A percentile compares a stretch with the other conserved stretches of the same genome.
These are phyloP conservation scores for Alauda arvensis DNA, from an alignment of 2,797 vertebrate species.

Conservation along the genomic window DNA sequence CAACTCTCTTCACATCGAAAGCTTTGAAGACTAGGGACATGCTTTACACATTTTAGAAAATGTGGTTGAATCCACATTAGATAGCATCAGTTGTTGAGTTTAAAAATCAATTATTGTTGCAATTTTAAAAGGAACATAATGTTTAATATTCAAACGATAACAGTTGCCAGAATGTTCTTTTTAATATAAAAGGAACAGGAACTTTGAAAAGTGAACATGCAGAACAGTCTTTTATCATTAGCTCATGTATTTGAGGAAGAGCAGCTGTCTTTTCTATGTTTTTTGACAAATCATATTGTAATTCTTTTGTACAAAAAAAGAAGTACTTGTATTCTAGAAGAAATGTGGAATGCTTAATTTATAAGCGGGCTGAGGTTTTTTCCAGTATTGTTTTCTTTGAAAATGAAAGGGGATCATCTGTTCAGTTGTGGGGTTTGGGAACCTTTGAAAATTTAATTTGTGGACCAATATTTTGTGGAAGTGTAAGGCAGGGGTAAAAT, in stretches of 20 bases:
- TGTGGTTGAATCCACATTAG: slow-evolving; percentile 60
- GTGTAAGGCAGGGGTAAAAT: slow-evolving; percentile 71
- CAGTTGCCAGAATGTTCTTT: slow-evolving; percentile 77
- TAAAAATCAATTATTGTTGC: slow-evolving; percentile 62
- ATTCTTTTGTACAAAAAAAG: slow-evolving; percentile 87
- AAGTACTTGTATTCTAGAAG: slow-evolving; percentile 86
- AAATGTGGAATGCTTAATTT: slow-evolving; percentile 88
- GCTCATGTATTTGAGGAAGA: slow-evolving; percentile 82
- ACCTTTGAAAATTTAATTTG: slow-evolving; percentile 76
- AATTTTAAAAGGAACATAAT: slow-evolving; percentile 73
- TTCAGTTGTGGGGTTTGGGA: slow-evolving; percentile 73
- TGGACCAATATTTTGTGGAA: slow-evolving; percentile 81
- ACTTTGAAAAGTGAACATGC: slow-evolving; percentile 72
- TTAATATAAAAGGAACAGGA: slow-evolving; percentile 74
- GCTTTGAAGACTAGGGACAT: slow-evolving; percentile 70
- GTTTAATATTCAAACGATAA: slow-evolving; percentile 72
- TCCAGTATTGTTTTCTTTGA: slow-evolving; percentile 78
- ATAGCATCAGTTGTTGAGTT: slow-evolving; percentile 74
- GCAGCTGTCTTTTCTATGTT: slow-evolving; percentile 87
- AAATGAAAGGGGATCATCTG: slow-evolving; percentile 81
- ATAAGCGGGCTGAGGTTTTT: slow-evolving; percentile 82
- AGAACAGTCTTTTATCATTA: slow-evolving; percentile 80
- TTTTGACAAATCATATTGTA: slow-evolving; percentile 87
- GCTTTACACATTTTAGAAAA: slow-evolving; percentile 62
- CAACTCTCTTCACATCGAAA: slow-evolving; percentile 74